A percentile compares a stretch with the other conserved stretches of the same genome.
Conservation (phyloP, 2,113 vertebrate genomes). For the Tupaia chinensis region DNA sequence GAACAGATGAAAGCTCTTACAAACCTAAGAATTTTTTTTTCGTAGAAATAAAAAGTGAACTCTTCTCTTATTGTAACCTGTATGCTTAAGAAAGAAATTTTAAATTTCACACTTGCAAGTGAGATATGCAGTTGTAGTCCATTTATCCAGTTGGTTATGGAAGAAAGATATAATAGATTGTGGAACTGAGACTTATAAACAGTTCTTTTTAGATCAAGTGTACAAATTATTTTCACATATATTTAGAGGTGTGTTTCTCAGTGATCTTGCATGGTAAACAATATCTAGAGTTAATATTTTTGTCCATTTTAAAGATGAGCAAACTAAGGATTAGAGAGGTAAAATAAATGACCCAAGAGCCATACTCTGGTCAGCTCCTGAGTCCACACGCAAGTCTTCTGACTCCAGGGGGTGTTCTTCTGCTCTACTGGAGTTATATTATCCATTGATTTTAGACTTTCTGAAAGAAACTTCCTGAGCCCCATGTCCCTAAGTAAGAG, state of each 20-base stretch:
- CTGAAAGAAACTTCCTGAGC: background rate
- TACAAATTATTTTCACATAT: background rate
- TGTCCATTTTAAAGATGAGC: background rate
- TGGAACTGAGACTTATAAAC: conserved; percentile 21
- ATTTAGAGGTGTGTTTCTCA: background rate
- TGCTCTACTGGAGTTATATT: background rate
- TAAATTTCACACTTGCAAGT: conserved; percentile 4
- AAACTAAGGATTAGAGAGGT: background rate
- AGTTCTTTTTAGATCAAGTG: background rate
- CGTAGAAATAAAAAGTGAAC: background rate
- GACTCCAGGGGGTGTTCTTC: background rate
- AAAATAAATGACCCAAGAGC: background rate
- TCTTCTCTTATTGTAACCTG: background rate
- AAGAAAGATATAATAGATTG: background rate
- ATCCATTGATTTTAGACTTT: background rate
- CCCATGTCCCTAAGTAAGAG: background rate
- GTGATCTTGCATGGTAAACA: background rate
- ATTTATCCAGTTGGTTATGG: background rate
- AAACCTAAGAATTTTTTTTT: conserved; percentile 13
- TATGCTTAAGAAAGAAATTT: conserved; percentile 21
- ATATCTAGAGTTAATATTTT: background rate
- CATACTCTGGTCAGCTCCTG: background rate
- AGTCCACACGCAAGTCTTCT: background rate
- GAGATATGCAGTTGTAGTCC: background rate
- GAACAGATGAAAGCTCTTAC: conserved; percentile 46